Percentiles rank a stretch among this genome's conserved stretches.
Evolutionary conservation across 1,140 invertebrate species (phyloP).

Genomic region (Drosophila miranda): DNA sequence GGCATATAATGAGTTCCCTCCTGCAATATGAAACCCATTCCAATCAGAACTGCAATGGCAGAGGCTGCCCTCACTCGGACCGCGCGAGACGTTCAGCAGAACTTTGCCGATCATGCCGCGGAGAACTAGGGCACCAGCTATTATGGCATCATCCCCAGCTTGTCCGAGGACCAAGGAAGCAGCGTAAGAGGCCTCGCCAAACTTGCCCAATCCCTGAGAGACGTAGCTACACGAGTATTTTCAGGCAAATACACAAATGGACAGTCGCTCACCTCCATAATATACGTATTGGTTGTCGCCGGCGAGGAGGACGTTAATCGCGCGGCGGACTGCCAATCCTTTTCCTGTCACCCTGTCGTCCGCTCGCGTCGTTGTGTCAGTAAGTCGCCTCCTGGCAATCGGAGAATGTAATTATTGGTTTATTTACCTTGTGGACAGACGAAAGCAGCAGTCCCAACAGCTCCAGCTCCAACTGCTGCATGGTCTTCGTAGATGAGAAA

Average conservation of each 20-base stretch:
- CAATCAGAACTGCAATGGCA: slow-evolving; percentile 11
- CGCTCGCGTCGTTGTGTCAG: slow-evolving; percentile 64
- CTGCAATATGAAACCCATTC: too few relatives aligned
- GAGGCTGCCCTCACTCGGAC: slow-evolving; percentile 19
- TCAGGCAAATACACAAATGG: slow-evolving; percentile 73
- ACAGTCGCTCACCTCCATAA: slow-evolving; percentile 59
- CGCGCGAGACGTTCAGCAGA: slow-evolving; percentile 54
- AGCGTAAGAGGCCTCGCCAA: slow-evolving; percentile 42
- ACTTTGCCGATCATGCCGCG: slow-evolving; percentile 46
- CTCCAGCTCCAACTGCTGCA: slow-evolving; percentile 63
- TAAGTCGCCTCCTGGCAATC: slow-evolving; percentile 22
- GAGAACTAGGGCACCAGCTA: slow-evolving; percentile 19
- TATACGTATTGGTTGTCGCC: slow-evolving; percentile 65
- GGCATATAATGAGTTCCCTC: too few relatives aligned
- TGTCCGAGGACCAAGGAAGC: slow-evolving; percentile 41
- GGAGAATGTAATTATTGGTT: not conserved
- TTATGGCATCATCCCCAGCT: slow-evolving; percentile 13
- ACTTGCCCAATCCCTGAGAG: not conserved
- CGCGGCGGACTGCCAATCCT: slow-evolving; percentile 33
- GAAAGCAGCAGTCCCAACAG: slow-evolving; percentile 12
- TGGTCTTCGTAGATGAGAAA: slow-evolving; percentile 70
- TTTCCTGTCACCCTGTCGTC: slow-evolving; percentile 67
- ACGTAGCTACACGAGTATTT: not conserved
- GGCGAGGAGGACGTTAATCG: slow-evolving; percentile 30
- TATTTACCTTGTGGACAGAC: slow-evolving; percentile 9